phyloP scores from a whole-genome alignment of 2,113 vertebrate genomes.

The Stigmatopora argus region DNA sequence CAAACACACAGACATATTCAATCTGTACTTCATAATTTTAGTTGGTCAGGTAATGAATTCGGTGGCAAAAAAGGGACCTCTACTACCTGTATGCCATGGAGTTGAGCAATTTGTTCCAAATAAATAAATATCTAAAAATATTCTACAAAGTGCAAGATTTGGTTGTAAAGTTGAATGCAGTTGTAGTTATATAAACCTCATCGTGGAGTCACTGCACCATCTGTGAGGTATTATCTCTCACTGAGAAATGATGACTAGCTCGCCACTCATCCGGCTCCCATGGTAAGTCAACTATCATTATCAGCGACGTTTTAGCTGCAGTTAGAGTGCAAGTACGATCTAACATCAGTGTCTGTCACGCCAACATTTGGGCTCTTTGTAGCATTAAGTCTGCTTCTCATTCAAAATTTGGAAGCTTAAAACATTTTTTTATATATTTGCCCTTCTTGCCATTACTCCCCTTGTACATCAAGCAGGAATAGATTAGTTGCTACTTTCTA shows the following conservation, averaged over 20 bases:
- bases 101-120: background rate
- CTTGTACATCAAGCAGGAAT: slow-evolving; percentile 23
- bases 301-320: slow-evolving; percentile 41
- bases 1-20: background rate
- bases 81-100: background rate
- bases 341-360: slow-evolving; percentile 13
- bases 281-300: slow-evolving; percentile 50
- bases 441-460: slow-evolving; percentile 26
- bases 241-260: slow-evolving; percentile 1
- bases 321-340: slow-evolving; percentile 28
- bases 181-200: slow-evolving; percentile 1
- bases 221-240: slow-evolving; percentile 1
- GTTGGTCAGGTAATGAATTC: background rate
- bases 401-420: slow-evolving; percentile 52
- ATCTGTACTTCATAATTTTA: background rate
- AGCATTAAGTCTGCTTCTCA: slow-evolving; percentile 36
- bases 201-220: background rate
- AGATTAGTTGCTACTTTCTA: slow-evolving; percentile 17
- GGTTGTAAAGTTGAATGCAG: background rate
- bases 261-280: background rate
- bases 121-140: background rate
- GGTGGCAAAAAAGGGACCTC: too few species aligned
- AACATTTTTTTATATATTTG: slow-evolving; percentile 48
- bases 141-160: background rate
- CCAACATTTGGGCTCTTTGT: slow-evolving; percentile 46